Evolutionary conservation across 2,797 vertebrate species (phyloP).

Genomic region (Ceyx erithaca): DNA sequence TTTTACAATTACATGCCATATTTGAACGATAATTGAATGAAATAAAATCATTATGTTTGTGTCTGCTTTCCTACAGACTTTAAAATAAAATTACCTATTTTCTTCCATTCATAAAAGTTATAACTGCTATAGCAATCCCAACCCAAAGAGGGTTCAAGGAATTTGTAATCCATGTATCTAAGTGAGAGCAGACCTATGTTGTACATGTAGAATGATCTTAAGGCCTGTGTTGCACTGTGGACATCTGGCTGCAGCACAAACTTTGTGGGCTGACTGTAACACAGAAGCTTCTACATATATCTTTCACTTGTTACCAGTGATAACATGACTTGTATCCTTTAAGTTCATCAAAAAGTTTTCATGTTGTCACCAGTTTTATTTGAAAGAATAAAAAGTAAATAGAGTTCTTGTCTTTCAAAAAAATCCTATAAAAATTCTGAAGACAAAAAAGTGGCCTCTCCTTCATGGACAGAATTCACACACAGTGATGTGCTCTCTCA

Average conservation of each 20-base stretch:
- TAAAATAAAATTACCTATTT: conserved; percentile 8
- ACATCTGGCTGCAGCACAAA: neutral
- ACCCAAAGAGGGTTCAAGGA: neutral
- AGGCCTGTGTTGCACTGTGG: neutral
- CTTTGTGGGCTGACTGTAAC: neutral
- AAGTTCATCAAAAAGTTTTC: neutral
- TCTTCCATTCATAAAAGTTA: neutral
- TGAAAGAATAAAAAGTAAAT: neutral
- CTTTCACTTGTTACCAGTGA: neutral
- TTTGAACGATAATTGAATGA: conserved; percentile 82
- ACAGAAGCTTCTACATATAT: neutral
- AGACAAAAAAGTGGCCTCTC: accelerated
- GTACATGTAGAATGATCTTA: neutral
- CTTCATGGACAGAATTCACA: neutral
- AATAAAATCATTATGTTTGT: conserved; percentile 65
- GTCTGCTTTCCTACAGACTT: conserved; percentile 43
- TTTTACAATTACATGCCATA: conserved; percentile 82
- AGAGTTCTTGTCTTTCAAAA: neutral
- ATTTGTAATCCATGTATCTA: accelerated
- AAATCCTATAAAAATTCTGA: neutral
- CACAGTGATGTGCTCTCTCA: neutral
- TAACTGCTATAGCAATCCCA: neutral
- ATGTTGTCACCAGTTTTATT: neutral
- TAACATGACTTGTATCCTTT: accelerated
- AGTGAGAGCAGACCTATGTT: neutral